These are phyloP conservation scores for Clupea harengus DNA, from an alignment of 2,113 vertebrate species.

Conservation along the genomic window DNA sequence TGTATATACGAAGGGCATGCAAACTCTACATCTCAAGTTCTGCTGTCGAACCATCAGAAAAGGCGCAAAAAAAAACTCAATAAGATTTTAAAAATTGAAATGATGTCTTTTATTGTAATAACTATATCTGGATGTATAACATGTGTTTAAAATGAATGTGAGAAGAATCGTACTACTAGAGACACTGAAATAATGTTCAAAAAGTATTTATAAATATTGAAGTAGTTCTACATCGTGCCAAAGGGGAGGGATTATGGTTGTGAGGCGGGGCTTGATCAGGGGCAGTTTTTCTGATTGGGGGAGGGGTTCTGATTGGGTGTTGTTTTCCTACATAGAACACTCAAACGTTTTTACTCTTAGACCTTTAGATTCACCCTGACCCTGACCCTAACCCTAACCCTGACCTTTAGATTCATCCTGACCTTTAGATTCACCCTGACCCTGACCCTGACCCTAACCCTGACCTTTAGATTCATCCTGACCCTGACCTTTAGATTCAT, in stretches of 20 bases:
- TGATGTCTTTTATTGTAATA: conserved; percentile 59
- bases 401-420: too few relatives aligned
- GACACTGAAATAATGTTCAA: conserved; percentile 51
- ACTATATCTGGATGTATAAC: conserved; percentile 64
- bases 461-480: too few relatives aligned
- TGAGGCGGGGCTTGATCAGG: neutral
- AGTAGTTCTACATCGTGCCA: conserved; percentile 66
- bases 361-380: too few relatives aligned
- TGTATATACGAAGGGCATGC: conserved; percentile 63
- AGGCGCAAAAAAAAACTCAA: too few relatives aligned
- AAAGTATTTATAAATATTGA: conserved; percentile 35
- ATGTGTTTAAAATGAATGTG: conserved; percentile 67
- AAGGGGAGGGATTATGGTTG: conserved; percentile 54
- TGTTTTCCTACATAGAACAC: conserved; percentile 44
- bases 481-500: too few relatives aligned
- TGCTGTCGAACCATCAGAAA: too few relatives aligned
- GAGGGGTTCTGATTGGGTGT: too few relatives aligned
- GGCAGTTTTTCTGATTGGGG: conserved; percentile 20
- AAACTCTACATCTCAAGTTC: too few relatives aligned
- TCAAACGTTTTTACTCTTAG: conserved; percentile 61
- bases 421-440: too few relatives aligned
- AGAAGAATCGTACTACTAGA: conserved; percentile 64
- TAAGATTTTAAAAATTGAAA: conserved; percentile 52
- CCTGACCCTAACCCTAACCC: too few relatives aligned
- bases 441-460: too few relatives aligned